phyloP scores from a whole-genome alignment of 2,888 invertebrate species.

The Heliconius aoede region DNA sequence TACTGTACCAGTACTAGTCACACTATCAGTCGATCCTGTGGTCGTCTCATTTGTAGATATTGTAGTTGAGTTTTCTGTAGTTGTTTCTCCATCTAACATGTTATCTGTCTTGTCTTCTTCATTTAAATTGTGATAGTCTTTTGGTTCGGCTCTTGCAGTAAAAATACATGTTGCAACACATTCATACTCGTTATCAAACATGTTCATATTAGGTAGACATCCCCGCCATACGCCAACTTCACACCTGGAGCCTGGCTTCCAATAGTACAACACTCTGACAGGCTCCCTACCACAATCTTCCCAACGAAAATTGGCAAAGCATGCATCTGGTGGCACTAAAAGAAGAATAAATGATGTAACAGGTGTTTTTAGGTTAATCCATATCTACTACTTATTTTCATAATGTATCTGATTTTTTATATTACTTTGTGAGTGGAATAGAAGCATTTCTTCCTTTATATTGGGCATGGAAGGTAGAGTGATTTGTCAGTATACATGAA shows the following conservation, averaged over 20 bases:
- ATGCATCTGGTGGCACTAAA: constrained; percentile 66
- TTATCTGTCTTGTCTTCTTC: constrained; percentile 48
- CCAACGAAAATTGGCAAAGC: constrained; percentile 66
- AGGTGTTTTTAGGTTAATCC: no score
- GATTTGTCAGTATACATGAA: no score
- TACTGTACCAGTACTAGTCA: constrained; percentile 16
- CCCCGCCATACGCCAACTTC: constrained; percentile 75
- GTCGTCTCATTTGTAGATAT: constrained; percentile 25
- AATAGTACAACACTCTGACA: constrained; percentile 69
- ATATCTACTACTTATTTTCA: no score
- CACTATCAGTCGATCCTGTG: neutral
- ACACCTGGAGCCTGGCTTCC: constrained; percentile 73
- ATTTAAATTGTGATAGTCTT: constrained; percentile 54
- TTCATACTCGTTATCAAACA: constrained; percentile 73
- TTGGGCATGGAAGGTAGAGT: no score
- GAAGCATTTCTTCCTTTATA: no score
- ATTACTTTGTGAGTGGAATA: no score
- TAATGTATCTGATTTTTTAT: no score
- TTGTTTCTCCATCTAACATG: constrained; percentile 17
- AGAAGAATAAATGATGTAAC: no score
- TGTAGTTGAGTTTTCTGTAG: neutral
- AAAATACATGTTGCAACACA: constrained; percentile 72
- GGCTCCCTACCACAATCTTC: constrained; percentile 70
- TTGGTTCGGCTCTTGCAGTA: constrained; percentile 53
- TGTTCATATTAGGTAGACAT: constrained; percentile 71